Evolutionary conservation across 1,140 invertebrate genomes (phyloP), one percentile per base, ranked within the genome.

Genomic region (Hetaerina americana): DNA sequence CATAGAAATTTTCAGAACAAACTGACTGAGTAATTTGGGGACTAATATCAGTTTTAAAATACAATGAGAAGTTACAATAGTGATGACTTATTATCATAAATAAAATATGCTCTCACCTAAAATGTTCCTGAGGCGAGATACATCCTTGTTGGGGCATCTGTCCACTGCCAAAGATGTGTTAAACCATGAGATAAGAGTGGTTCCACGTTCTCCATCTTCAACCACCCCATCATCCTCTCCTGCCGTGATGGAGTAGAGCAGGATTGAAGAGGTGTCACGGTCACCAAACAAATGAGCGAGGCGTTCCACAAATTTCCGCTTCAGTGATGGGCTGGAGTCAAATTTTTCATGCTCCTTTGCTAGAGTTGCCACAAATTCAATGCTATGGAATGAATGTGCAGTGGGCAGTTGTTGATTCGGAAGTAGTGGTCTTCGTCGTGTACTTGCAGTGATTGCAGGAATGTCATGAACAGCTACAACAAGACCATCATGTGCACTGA

Each of bases 301-400:
- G 73, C 90, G 92, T 78, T 93, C 90, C 2, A 94, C 85, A 75
- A 96, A 90, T 76, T 90, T 88, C 3, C 89, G 84, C 78, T 92
- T 89, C 77, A 88, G 81, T 15, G 80, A 76, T 0, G 93, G 86
- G 71, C 87, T 90, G 69, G 86, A 82, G 5, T 85, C 85, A 72
- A 97, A 92, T 1, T 84, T 80, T 5, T 91, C 85, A 78, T 89
- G 92, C 0, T 88, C 85, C 25, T 87, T 86, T 70, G 90, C 88
- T 74, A 97, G 78, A 0, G 87, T 91, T 83, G 96, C 90, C 68
- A 87, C 88, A 77, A 94, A 93, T 76, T 92, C 87, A 28, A 91
- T 85, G 78, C 86, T 83, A 79, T 89, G 79, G 76, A 85, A 76
- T 79, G 74, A 77, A 79, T 82, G 77, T 70, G 86, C 24, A 57